These are phyloP conservation scores for Cricetomys ansorgei DNA, from an alignment of 2,113 vertebrate species.

Conservation along the genomic window DNA sequence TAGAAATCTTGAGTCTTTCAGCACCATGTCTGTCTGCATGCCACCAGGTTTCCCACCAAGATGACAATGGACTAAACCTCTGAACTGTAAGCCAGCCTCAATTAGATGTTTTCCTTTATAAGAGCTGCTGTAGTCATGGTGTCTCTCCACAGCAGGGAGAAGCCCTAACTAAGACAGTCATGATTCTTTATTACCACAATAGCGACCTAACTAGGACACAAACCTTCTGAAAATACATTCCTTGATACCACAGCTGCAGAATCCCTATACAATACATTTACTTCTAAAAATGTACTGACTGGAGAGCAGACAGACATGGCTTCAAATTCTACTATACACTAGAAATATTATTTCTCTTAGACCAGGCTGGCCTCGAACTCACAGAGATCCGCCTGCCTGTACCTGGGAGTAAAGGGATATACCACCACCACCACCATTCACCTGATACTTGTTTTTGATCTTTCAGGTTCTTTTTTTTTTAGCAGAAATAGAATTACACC, in stretches of 20 bases:
- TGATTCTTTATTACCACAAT: not conserved
- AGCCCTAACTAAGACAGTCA: no score
- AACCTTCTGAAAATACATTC: not conserved
- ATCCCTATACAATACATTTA: not conserved
- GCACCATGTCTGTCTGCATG: no score
- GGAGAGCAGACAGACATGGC: constrained; percentile 15
- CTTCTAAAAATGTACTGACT: constrained; percentile 24
- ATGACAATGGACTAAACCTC: no score
- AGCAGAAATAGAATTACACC: constrained; percentile 41
- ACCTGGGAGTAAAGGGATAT: no score
- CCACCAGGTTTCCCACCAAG: no score
- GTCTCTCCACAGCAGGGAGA: no score
- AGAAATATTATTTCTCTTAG: not conserved
- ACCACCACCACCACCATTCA: no score
- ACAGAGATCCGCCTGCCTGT: not conserved
- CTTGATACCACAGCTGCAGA: not conserved
- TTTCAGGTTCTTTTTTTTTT: constrained; percentile 25
- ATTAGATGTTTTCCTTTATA: no score
- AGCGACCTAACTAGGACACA: not conserved
- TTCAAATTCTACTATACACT: constrained; percentile 34
- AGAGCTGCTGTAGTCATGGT: no score
- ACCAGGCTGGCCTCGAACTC: not conserved
- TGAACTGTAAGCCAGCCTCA: no score
- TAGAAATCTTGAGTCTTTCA: no score
- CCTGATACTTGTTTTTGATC: not conserved